Base-by-base conservation (phyloP, 2,888 invertebrate species). In the Eustalomyia histrio region DNA sequence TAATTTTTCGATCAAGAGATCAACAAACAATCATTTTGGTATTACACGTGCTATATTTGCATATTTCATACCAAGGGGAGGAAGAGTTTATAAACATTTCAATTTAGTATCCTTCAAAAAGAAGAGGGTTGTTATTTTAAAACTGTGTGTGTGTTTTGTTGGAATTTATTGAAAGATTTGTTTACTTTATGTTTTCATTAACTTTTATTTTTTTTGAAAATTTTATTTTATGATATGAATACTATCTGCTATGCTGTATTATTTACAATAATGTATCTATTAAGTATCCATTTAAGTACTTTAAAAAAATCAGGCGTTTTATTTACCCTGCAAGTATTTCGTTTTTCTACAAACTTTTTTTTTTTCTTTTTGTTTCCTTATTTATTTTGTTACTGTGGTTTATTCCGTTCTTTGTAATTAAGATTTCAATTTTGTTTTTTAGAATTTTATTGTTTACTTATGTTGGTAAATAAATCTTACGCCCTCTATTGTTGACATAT, bases 1-100 rank as follows among this genome's bases (percentile, higher is more conserved):
- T 85, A 86, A 87, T 87, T 86, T 87, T 86, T 86, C 86, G 87
- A 87, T 87, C 87, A 87, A 87, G 86, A 86, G 87, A 87, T 87
- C 86, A 87, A 84, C 86, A 87, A 87, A 87, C 86, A 87, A 84
- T 84, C 79, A 76, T 74, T 81, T 81, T 76, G 65, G 73, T 57
- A 71, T 78, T 78, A 81, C 81, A 81, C 81, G 81, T 78, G 81
- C 81, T 55, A 52, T 74, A 81, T 78, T 81, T 81, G 43, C 81
- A 67, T 78, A 61, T 68, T 17, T 17, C 6, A 10, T 8, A 47
- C 29, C 21, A 29, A 29, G 29, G 29, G 7, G 29, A 29, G 29
- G 29, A 24, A 61, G 68, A 57, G 58, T 55, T 74, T 65, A 21
- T 1, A 65, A 65, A 63, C 39, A 60, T 64, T 68, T 47, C 9